These are phyloP conservation scores for Silurus asotus DNA, from an alignment of 2,113 vertebrate genomes.

Conservation along the genomic window DNA sequence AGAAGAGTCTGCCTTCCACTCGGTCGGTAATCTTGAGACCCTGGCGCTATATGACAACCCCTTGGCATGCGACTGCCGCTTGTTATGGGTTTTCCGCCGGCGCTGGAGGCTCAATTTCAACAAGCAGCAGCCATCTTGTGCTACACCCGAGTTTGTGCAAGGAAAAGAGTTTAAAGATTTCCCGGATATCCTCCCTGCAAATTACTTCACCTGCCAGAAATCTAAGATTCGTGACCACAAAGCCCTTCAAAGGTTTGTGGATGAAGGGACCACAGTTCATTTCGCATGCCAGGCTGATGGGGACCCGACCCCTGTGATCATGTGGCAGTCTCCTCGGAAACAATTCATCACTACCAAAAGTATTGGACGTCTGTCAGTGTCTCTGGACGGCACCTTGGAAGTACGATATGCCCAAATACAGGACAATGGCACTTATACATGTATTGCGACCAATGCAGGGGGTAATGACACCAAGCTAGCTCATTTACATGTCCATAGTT, in stretches of 20 bases:
- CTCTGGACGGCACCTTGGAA: slow-evolving; percentile 89
- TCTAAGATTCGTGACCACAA: slow-evolving; percentile 90
- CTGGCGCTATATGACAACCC: slow-evolving; percentile 94
- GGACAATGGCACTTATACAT: slow-evolving; percentile 96
- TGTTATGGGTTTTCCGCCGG: slow-evolving; percentile 96
- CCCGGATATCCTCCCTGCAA: slow-evolving; percentile 84
- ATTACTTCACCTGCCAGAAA: slow-evolving; percentile 91
- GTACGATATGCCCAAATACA: slow-evolving; percentile 97
- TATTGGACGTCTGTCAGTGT: slow-evolving; percentile 88
- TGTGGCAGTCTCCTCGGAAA: slow-evolving; percentile 94
- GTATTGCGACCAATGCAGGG: slow-evolving; percentile 93
- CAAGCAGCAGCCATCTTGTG: slow-evolving; percentile 89
- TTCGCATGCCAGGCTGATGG: slow-evolving; percentile 91
- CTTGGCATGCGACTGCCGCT: slow-evolving; percentile 92
- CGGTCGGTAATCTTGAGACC: slow-evolving; percentile 94
- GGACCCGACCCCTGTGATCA: slow-evolving; percentile 86
- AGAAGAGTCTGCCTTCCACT: slow-evolving; percentile 95
- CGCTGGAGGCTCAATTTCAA: slow-evolving; percentile 97
- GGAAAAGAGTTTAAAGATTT: slow-evolving; percentile 98
- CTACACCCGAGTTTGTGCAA: slow-evolving; percentile 84
- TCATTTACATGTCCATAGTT: slow-evolving; percentile 95
- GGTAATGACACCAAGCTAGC: slow-evolving; percentile 93
- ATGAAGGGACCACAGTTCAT: slow-evolving; percentile 92
- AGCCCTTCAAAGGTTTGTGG: slow-evolving; percentile 89
- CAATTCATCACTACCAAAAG: slow-evolving; percentile 93